phyloP scores from a whole-genome alignment of 2,888 invertebrate species.

The Rotaria macrura region DNA sequence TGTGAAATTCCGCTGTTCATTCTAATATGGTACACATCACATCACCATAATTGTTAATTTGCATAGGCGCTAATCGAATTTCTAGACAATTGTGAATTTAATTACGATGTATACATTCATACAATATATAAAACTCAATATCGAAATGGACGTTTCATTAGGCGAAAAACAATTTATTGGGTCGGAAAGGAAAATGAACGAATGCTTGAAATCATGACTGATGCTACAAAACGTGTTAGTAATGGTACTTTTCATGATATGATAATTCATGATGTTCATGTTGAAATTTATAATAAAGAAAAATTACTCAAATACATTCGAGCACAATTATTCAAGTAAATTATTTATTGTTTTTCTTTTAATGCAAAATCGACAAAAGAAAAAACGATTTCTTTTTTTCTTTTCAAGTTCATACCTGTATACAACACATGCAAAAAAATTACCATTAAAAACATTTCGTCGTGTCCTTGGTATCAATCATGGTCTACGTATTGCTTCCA shows the following conservation, averaged over 20 bases:
- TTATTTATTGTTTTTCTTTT: too few species aligned
- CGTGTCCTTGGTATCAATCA: background rate
- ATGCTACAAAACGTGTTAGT: background rate
- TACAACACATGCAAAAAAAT: background rate
- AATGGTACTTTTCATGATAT: background rate
- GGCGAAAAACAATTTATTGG: background rate
- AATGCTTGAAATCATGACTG: background rate
- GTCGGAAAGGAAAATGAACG: background rate
- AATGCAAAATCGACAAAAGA: too few species aligned
- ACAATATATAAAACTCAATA: background rate
- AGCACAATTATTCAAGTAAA: conserved; percentile 13
- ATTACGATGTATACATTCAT: background rate
- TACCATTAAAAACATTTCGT: background rate
- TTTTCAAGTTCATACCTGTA: background rate
- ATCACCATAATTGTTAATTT: too few species aligned
- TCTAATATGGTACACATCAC: too few species aligned
- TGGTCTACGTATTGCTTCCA: background rate
- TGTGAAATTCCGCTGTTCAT: too few species aligned
- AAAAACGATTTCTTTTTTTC: background rate
- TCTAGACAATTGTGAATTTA: conserved; percentile 1
- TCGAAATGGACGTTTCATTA: background rate
- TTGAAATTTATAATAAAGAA: background rate
- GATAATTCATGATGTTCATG: background rate
- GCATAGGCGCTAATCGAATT: background rate
- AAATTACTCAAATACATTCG: conserved; percentile 14